Evolutionary conservation across 2,113 vertebrate species (phyloP), one percentile per base, ranked within the genome.

Genomic region (Mionectes macconnelli): DNA sequence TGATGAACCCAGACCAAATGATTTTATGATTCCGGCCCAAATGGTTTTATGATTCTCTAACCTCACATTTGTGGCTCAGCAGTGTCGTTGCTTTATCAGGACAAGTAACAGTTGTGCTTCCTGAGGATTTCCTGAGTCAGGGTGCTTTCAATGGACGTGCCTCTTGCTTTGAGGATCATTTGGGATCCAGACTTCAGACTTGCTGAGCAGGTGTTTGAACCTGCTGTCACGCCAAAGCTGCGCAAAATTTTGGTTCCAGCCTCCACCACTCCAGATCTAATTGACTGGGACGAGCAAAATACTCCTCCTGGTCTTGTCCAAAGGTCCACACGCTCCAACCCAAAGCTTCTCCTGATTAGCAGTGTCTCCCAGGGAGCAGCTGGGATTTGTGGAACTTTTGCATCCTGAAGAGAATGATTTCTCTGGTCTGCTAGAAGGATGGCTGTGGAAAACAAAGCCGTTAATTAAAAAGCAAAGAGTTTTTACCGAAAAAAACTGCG

Each of bases 361-460:
- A 37, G 23, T 42, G 49, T 44, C 52, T 95, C 87, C 91, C 39
- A 37, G 20, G 27, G 6, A 72, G 56, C 56, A 62, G 49, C 40
- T 63, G 42, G 60, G 67, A 79, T 96, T 89, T 92, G 49, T 79
- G 70, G 67, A 89, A 76, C 77, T 93, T 93, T 91, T 42, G 40
- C 70, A 53, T 87, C 79, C 69, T 83, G 73, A 92, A 92, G 40
- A 16, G 40, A 89, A 79, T 56, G 0, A 30, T 91, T 96, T 89
- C 77, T 79, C 8, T 87, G 72, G 56, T 62, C 56, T 92, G 15
- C n/a, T 60, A 59, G 74, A 94, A 80, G 84, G 74, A 31, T 84
- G 66, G 68, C n/a, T 90, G 19, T 33, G 73, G 47, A 49, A 87
- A 84, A 66, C 14, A 64, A 91, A 92, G 75, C 13, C 37, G 62